Base-by-base conservation (phyloP, 2,888 invertebrate genomes). In the Cosmia trapezina region DNA sequence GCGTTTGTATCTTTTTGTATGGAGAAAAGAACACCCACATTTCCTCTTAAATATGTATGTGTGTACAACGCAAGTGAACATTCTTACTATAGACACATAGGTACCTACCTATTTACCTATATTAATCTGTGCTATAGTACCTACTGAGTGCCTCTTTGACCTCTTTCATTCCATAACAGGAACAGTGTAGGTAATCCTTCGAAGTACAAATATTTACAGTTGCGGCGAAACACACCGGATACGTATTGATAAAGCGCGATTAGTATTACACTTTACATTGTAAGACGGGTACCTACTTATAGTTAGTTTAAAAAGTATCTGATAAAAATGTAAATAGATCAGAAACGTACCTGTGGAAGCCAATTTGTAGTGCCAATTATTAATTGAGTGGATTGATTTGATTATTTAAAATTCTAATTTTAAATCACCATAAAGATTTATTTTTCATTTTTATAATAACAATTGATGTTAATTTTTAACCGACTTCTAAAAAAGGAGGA, bases 231-330 rank as follows among this genome's bases (percentile, higher is more conserved):
- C 70, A 57, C 66, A 80, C 80, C 83, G 80, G 84, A 84, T 75
- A 82, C 78, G 59, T 81, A 82, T 84, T 82, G 87, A 85, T 83
- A 84, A 83, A 80, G 73, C 62, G 65, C 61, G 73, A 73, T 77
- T 81, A 84, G 70, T 70, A 70, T 76, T 78, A 56, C 59, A 74
- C 2, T 14, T 78, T 78, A 85, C 85, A 85, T 78, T 88, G 81
- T 86, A 81, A 75, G 68, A 81, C 66, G 68, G 68, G 73, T 81
- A 72, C 14, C 49, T 77, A 47, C 47, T 43, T 33, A 56, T 17
- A 33, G 17, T 56, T n/a, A n/a, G 56, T 14, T 11, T 9, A 9
- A n/a, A 17, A 49, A 56, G n/a, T 33, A 17, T 37, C 4, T 9
- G 9, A 33, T 37, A 4, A 33, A 17, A n/a, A 33, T 33, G n/a